Conservation (phyloP, 2,888 invertebrate species). For the Erebia palarica region DNA sequence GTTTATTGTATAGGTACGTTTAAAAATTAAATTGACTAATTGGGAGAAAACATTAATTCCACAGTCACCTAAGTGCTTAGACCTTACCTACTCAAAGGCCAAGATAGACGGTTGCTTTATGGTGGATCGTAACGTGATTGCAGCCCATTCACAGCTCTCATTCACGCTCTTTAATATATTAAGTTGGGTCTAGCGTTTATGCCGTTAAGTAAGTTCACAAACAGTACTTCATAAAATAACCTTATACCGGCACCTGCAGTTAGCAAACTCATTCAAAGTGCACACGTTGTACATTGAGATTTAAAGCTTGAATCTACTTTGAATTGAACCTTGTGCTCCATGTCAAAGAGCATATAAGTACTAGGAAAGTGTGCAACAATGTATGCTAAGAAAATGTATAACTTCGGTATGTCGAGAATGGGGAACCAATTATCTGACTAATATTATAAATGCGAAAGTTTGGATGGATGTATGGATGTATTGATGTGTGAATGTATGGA, state of each 20-base stretch:
- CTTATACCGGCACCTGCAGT: conserved; percentile 10
- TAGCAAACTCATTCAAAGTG: conserved; percentile 15
- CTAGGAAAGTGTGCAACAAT: neutral
- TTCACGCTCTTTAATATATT: neutral
- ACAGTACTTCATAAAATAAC: conserved; percentile 6
- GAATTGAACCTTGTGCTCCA: conserved; percentile 5
- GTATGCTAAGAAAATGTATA: neutral
- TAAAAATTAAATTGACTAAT: no score
- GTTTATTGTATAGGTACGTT: no score
- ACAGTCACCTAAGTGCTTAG: no score
- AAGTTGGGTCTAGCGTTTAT: conserved; percentile 10
- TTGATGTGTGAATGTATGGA: no score
- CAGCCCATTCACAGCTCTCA: neutral
- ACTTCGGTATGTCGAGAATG: neutral
- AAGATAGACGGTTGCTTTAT: neutral
- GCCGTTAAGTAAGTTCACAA: conserved; percentile 10
- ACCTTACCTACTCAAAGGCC: no score
- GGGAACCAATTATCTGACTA: neutral
- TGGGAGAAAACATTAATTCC: no score
- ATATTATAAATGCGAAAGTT: no score
- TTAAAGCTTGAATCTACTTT: neutral
- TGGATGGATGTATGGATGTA: no score
- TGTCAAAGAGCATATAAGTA: neutral
- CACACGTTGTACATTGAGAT: neutral
- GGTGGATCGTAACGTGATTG: neutral